Base-by-base conservation (phyloP, 2,888 invertebrate species). In the Parascotia fuliginaria region DNA sequence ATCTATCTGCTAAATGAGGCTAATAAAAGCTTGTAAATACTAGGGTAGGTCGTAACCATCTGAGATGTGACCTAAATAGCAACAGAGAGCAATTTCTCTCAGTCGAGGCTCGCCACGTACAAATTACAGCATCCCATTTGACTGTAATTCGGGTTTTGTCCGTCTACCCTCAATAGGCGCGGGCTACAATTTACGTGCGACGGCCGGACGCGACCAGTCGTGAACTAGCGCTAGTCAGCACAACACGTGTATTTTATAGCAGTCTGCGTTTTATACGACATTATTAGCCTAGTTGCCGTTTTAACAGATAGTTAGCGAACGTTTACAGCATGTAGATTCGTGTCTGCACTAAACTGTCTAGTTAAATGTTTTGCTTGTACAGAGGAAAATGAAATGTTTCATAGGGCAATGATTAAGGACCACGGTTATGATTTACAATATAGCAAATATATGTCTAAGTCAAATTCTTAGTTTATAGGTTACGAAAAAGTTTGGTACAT, bases 171-270 rank as follows among this genome's bases (percentile, higher is more conserved):
- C 77, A 73, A 73, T 63, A 72, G 67, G 66, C 69, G 56, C 60
- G 74, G 62, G 75, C 77, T 84, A 85, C 83, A 87, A 87, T 88
- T 87, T 85, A 81, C 81, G 70, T 81, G 82, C 85, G 83, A 81
- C 79, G 81, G 69, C 84, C 83, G 87, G 86, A 83, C 81, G 81
- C 81, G 68, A 62, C 72, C 80, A 84, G 66, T 81, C 75, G 72
- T 69, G 73, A 76, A 75, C 72, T 72, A 65, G 75, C 73, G 55
- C 58, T 68, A 70, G 70, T 62, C 68, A 56, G 46, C 55, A 67
- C 50, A 61, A 62, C 87, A 85, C 80, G 85, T 89, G 89, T 80
- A 73, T 73, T 84, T 89, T 81, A 89, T 72, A 78, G 78, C 79
- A 71, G 66, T 58, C 81, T 89, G 87, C 83, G 74, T 84, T 87